Evolutionary conservation across 1,140 invertebrate species (phyloP), one percentile per base, ranked within the genome.

Genomic region (Aphelinus certus): DNA sequence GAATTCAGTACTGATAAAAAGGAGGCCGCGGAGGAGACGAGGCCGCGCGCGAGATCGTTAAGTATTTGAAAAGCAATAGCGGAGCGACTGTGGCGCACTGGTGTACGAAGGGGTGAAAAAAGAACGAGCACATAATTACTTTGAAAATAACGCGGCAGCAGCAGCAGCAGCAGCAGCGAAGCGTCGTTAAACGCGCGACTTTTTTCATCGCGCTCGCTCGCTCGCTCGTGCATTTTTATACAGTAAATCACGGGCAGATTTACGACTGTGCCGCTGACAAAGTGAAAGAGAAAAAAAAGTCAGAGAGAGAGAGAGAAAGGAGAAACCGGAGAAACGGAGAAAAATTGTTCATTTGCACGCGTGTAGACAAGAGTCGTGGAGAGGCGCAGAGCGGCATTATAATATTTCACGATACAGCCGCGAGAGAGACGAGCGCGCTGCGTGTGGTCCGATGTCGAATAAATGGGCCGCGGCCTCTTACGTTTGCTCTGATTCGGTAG

Each of bases 381-480:
- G 64, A 47, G 55, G 4, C 71, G 64, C 78, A 67, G 66, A 62
- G 73, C 72, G 76, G 60, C 79, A 84, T 83, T 83, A 84, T 82
- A 82, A 82, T 85, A 83, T 85, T 85, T 85, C 83, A 84, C 80
- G 80, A 81, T 81, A 42, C 4, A 75, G 69, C 75, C 66, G 48
- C 66, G 67, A 51, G 56, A 66, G 61, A 26, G 26, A 26, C 26
- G 26, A 26, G 69, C 56, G 72, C 72, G 78, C 46, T 49, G 53
- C 71, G 47, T 64, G 73, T 75, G 73, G 73, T 75, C 73, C 58
- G 26, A 26, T 26, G 26, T 26, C 26, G 26, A 26, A 26, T 26
- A 26, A 26, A 26, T 26, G 26, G 26, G 26, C 26, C 26, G 26
- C 26, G 26, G 26, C 26, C 0, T 26, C 26, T 26, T 26, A 26